Base-by-base conservation (phyloP, 2,888 invertebrate genomes). In the Dicyrtomina minuta region DNA sequence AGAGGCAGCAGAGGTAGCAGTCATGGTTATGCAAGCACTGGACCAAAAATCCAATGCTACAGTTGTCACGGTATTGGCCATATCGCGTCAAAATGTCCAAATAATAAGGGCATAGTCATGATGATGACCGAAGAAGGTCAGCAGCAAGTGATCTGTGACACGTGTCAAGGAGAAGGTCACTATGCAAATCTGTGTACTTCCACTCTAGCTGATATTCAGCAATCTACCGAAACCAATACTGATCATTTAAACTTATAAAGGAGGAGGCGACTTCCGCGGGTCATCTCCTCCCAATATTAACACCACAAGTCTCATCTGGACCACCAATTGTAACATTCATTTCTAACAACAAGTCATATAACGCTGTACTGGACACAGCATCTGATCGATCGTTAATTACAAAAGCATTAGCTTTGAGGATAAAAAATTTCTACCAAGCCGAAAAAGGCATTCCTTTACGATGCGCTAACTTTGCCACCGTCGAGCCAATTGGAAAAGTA, bases 41-140 rank as follows among this genome's bases (percentile, higher is more conserved):
- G 46, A 20, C 22, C n/a, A 46, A 49, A 41, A 17, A 4, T 27
- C 10, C 44, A 64, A 22, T 64, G 53, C 33, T 51, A 51, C 44
- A 26, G 15, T 15, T 64, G 64, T n/a, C 8, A 12, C 2, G 49
- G 49, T 22, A 51, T 8, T 13, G 64, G 64, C 5, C 64, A 64
- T 51, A 24, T 27, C 2, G 24, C 20, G 2, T 4, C 44, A 17
- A 26, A 26, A 3, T 64, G 64, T 53, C 49, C 49, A 20, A 64
- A 26, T 24, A 22, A 24, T 5, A 43, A 3, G 1, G n/a, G 15
- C 10, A 64, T n/a, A 24, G 33, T 33, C 3, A 33, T 33, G 33
- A 24, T 51, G 17, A 22, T 62, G 24, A 44, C 49, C 22, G 27
- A 26, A 12, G 10, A 10, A 2, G 64, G 17, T 3, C 49, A 17